Base-by-base conservation (phyloP, 1,140 invertebrate species). In the Apis florea region DNA sequence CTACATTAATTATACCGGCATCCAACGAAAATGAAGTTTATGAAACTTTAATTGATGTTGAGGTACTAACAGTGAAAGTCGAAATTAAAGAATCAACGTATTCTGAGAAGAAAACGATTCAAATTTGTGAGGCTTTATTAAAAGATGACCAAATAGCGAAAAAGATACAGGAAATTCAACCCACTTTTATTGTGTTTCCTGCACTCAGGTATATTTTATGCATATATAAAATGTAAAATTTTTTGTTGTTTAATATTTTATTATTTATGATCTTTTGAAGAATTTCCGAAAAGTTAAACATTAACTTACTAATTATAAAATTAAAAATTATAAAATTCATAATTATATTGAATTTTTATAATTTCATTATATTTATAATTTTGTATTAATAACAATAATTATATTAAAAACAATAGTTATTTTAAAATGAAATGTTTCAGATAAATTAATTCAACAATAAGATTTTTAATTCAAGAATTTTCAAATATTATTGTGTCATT, bases 111-210 rank as follows among this genome's bases (percentile, higher is more conserved):
- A 84, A 51, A 82, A 90, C 92, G n/a, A 68, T 92, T 47, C 79
- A 90, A 59, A 79, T 85, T 2, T 94, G 93, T 53, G 89, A 91
- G 10, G 85, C 67, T 71, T 80, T 94, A 13, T 68, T 93, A 4
- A 85, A 49, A 17, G 83, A 92, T 80, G 59, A 88, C 15, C 81
- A 89, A 15, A 86, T 93, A 75, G 56, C 86, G 1, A 87, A 86
- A 66, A 89, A 85, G 56, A 56, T 92, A 24, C 71, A 80, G n/a
- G 85, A 92, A 70, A 82, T 93, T 83, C 90, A 91, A 72, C 92
- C 93, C 1, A 93, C 90, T 1, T 92, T 93, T 53, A 81, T 83
- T 21, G 89, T 94, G 61, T 93, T 93, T 74, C 92, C 93, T 64
- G 90, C 90, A 13, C 77, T 93, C 17, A 92, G 92, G 93, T 94